Conservation (phyloP, 2,888 invertebrate species). For the Cartodere bifasciata region DNA sequence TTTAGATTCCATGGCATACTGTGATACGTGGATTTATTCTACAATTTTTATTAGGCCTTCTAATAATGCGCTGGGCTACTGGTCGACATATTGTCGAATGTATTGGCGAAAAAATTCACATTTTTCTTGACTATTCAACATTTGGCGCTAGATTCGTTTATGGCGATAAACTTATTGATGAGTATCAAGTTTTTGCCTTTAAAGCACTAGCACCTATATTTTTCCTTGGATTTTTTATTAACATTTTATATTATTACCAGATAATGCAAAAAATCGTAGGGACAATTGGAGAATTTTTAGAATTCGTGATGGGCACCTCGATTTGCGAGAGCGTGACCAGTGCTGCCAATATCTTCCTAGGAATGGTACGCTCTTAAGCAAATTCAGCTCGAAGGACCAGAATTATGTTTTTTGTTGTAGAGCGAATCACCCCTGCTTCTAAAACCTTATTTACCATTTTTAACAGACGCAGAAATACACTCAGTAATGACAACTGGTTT, state of each 20-base stretch:
- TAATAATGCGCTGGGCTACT: conserved; percentile 74
- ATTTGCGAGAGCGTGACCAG: conserved; percentile 90
- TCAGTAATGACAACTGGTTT: conserved; percentile 91
- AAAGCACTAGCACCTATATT: conserved; percentile 78
- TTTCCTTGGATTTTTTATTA: conserved; percentile 86
- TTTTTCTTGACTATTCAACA: conserved; percentile 67
- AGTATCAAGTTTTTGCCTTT: conserved; percentile 67
- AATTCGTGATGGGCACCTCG: conserved; percentile 66
- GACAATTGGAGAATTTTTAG: conserved; percentile 68
- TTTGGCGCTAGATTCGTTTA: conserved; percentile 78
- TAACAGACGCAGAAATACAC: conserved; percentile 87
- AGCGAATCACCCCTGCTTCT: conserved; percentile 83
- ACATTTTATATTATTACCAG: conserved; percentile 80
- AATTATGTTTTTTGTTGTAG: conserved; percentile 37
- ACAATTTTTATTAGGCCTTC: conserved; percentile 73
- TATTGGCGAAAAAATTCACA: conserved; percentile 49
- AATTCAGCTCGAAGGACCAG: background rate
- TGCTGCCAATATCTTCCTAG: conserved; percentile 88
- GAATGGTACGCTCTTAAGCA: conserved; percentile 52
- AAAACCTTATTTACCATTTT: conserved; percentile 67
- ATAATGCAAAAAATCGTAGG: conserved; percentile 75
- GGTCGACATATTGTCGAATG: conserved; percentile 60
- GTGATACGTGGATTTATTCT: conserved; percentile 67
- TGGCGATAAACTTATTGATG: conserved; percentile 49
- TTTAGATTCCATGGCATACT: conserved; percentile 62